Evolutionary conservation across 2,888 invertebrate species (phyloP).

Genomic region (Patella pellucida): DNA sequence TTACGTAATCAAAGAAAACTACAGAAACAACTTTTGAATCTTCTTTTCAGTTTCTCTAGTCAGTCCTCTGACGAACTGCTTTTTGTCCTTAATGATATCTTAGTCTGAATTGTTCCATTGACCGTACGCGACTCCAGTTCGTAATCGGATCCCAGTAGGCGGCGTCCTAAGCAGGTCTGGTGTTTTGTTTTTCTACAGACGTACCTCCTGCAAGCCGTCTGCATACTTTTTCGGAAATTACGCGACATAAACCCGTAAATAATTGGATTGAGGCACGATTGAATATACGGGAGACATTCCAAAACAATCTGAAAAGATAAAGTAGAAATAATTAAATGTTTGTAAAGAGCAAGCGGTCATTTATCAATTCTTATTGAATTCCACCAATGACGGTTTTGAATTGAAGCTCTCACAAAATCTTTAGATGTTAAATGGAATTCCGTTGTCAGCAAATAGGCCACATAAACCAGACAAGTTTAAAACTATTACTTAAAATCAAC

Average conservation of each 20-base stretch:
- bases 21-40: not conserved
- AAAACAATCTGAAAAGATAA: constrained; percentile 47
- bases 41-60: not conserved
- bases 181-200: constrained; percentile 27
- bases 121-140: constrained; percentile 35
- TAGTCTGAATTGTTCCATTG: constrained; percentile 38
- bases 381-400: too few species aligned
- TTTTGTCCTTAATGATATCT: constrained; percentile 33
- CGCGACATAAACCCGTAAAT: constrained; percentile 65
- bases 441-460: too few species aligned
- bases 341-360: too few species aligned
- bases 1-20: not conserved
- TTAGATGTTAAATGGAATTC: too few species aligned
- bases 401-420: too few species aligned
- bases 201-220: constrained; percentile 29
- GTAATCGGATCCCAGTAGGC: constrained; percentile 30
- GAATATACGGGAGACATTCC: constrained; percentile 58
- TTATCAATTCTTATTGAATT: too few species aligned
- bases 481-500: too few species aligned
- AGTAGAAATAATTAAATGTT: too few species aligned
- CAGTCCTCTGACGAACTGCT: constrained; percentile 33
- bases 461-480: too few species aligned
- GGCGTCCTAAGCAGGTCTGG: constrained; percentile 21
- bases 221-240: constrained; percentile 47
- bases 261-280: constrained; percentile 62